Evolutionary conservation across 2,888 invertebrate species (phyloP), one percentile per base, ranked within the genome.

Genomic region (Myopa tessellatipennis): DNA sequence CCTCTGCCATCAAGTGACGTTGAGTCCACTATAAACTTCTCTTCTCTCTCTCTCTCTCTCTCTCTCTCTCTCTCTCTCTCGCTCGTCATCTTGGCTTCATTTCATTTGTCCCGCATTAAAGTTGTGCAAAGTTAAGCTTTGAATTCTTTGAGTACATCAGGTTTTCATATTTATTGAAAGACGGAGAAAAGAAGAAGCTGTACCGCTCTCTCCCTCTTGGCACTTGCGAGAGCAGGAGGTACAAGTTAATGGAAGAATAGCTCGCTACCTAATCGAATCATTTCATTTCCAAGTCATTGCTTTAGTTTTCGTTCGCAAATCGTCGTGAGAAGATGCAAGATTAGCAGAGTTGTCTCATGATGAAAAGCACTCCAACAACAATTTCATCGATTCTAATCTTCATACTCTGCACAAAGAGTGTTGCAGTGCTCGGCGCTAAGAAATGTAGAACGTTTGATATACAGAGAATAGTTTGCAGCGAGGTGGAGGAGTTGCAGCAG

Each of bases 401-500:
- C 34, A 14, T 74, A 34, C 3, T 65, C 50, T 50, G 60, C 63
- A 14, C 34, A 26, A 40, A 50, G 14, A 3, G 26, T 14, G 18
- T 60, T 18, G 50, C 34, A 4, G 38, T 34, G 4, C 12, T 40
- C 73, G 40, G 50, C 16, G 65, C 74, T n/a, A 40, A 58, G 45
- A 75, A 69, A 34, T 75, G 75, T 26, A 40, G 45, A 5, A 6
- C 38, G 7, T 45, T 10, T 36, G 69, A 75, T 40, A 16, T 65
- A 7, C 18, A 52, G 18, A 14, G 12, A 5, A 14, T 61, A 34
- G 60, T 75, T 60, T 75, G 75, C 58, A 68, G 18, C 45, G 75
- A 75, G 45, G 34, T 75, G 6, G 36, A 58, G 26, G 18, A 58
- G 10, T 45, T 75, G 68, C 60, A 26, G 26, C 58, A 75, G 60